phyloP scores from a whole-genome alignment of 2,888 invertebrate species.

The Dynastes tityus region DNA sequence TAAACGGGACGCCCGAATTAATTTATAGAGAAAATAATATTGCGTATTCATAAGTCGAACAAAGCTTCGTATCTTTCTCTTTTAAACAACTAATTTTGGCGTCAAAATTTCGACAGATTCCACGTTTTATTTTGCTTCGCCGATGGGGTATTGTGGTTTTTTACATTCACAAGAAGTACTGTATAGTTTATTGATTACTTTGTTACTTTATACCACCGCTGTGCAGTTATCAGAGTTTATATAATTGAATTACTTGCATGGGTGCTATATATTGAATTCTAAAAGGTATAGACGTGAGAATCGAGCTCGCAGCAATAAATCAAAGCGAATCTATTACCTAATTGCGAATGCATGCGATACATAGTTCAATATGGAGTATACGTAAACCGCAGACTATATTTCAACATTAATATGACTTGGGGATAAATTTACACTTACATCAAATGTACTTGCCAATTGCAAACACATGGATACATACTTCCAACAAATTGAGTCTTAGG shows the following conservation, averaged over 20 bases:
- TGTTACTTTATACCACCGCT: background rate
- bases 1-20: conserved; percentile 8
- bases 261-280: conserved; percentile 1
- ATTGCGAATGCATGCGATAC: background rate
- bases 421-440: background rate
- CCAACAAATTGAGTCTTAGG: background rate
- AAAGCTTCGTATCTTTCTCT: background rate
- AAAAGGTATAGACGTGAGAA: conserved; percentile 1
- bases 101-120: background rate
- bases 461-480: background rate
- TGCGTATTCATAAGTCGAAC: conserved; percentile 17
- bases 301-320: background rate
- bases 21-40: conserved; percentile 22
- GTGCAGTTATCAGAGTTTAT: conserved; percentile 3
- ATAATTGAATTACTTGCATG: background rate
- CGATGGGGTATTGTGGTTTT: background rate
- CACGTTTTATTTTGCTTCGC: background rate
- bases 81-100: background rate
- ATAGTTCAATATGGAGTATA: background rate
- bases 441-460: background rate
- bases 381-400: background rate
- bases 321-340: conserved; percentile 5
- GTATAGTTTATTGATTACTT: background rate
- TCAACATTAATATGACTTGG: background rate
- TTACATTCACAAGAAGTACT: background rate